A percentile compares a stretch with the other conserved stretches of the same genome.
These are phyloP conservation scores for Rhagoletis zephyria DNA, from an alignment of 1,140 invertebrate genomes.

Conservation along the genomic window DNA sequence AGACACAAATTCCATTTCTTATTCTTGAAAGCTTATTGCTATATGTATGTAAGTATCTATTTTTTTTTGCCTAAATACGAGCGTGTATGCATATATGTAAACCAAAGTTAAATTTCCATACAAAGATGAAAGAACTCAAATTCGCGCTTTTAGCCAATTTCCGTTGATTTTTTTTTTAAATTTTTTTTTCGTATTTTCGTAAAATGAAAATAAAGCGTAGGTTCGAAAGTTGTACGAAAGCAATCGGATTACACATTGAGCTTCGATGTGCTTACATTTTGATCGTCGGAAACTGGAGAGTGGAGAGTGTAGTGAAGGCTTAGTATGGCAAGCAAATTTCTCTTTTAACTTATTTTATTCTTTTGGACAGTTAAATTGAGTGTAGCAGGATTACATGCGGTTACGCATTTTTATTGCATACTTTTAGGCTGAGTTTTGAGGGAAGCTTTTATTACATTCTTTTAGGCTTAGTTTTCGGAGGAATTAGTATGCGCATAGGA, in stretches of 20 bases:
- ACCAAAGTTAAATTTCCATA: constrained; percentile 23
- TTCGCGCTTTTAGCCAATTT: neutral
- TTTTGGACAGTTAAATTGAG: constrained; percentile 4
- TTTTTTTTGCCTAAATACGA: neutral
- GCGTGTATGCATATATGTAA: neutral
- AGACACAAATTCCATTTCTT: constrained; percentile 1
- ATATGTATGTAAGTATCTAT: neutral
- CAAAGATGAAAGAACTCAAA: constrained; percentile 29
- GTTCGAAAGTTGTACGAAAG: neutral
- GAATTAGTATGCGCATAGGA: neutral
- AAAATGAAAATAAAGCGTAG: neutral
- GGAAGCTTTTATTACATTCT: neutral
- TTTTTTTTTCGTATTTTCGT: neutral
- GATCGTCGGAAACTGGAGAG: neutral
- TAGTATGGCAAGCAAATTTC: neutral
- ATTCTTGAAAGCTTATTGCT: neutral
- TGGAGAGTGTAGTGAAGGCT: neutral
- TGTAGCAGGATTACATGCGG: constrained; percentile 1
- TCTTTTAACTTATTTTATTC: neutral
- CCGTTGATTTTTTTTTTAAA: no score
- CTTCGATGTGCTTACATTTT: neutral
- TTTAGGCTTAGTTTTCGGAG: neutral
- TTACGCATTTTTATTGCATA: neutral
- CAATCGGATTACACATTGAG: constrained; percentile 17
- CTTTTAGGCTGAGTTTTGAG: neutral